These are phyloP conservation scores for Hypena proboscidalis DNA, from an alignment of 2,888 invertebrate species.

Conservation along the genomic window DNA sequence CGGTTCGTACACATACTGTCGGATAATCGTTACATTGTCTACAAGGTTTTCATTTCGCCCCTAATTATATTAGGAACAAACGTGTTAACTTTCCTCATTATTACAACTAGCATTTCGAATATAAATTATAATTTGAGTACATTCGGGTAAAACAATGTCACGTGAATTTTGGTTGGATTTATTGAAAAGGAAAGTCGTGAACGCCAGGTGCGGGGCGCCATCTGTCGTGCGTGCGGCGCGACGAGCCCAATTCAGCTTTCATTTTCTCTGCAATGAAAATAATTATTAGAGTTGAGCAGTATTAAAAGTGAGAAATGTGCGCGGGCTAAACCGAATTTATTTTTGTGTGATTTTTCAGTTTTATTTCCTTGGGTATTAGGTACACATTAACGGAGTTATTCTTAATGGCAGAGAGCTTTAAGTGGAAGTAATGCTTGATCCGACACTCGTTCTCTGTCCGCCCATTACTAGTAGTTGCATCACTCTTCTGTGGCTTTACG, in stretches of 20 bases:
- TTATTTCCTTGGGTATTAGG: conserved; percentile 29
- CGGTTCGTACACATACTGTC: conserved; percentile 54
- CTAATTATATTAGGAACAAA: conserved; percentile 54
- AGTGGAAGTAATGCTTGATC: conserved; percentile 52
- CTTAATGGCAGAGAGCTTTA: conserved; percentile 44
- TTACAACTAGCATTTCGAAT: conserved; percentile 37
- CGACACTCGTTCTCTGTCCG: conserved; percentile 43
- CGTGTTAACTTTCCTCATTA: conserved; percentile 32
- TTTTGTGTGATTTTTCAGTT: conserved; percentile 40
- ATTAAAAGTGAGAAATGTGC: conserved; percentile 44
- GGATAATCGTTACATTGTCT: conserved; percentile 47
- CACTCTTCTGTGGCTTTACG: conserved; percentile 48
- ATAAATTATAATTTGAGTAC: conserved; percentile 48
- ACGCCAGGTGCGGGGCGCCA: conserved; percentile 61
- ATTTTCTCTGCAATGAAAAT: conserved; percentile 54
- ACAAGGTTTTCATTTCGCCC: conserved; percentile 47
- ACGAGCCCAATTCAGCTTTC: conserved; percentile 47
- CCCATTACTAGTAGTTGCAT: conserved; percentile 42
- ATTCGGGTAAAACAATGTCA: conserved; percentile 43
- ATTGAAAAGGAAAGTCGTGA: conserved; percentile 71
- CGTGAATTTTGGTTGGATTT: conserved; percentile 52
- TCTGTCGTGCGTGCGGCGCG: conserved; percentile 48
- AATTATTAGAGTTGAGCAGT: conserved; percentile 51
- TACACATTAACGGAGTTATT: conserved; percentile 39
- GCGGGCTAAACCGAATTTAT: conserved; percentile 39